These are phyloP conservation scores for Chloroceryle inda DNA, from an alignment of 2,797 vertebrate species.

Conservation along the genomic window DNA sequence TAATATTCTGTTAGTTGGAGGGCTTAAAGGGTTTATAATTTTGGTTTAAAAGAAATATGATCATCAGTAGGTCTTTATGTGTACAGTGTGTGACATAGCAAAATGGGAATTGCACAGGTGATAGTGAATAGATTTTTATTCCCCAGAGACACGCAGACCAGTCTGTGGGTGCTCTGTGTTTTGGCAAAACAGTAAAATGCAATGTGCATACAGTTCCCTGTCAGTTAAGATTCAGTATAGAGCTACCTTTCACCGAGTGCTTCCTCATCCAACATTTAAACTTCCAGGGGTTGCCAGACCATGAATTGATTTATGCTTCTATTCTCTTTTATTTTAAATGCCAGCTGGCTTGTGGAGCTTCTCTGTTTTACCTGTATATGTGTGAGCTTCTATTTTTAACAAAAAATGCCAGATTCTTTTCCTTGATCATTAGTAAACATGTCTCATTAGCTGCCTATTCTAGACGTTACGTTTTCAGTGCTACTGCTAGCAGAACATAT, in stretches of 20 bases:
- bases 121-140: neutral
- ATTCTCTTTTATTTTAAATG: neutral
- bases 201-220: neutral
- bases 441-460: constrained; percentile 6
- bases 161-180: neutral
- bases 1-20: neutral
- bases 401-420: neutral
- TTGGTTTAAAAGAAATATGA: neutral
- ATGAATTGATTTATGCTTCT: neutral
- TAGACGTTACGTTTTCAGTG: neutral
- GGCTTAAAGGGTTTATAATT: neutral
- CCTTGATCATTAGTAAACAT: neutral
- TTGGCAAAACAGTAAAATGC: neutral
- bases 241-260: neutral
- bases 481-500: neutral
- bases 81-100: neutral
- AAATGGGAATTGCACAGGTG: neutral
- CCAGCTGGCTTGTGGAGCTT: neutral
- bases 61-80: neutral
- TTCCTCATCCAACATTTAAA: neutral
- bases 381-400: neutral
- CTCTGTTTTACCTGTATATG: neutral
- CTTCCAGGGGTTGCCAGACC: neutral
- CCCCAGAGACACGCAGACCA: too few species aligned
- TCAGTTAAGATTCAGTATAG: neutral